Conservation (phyloP, 2,113 vertebrate genomes). For the Bostrychus sinensis region DNA sequence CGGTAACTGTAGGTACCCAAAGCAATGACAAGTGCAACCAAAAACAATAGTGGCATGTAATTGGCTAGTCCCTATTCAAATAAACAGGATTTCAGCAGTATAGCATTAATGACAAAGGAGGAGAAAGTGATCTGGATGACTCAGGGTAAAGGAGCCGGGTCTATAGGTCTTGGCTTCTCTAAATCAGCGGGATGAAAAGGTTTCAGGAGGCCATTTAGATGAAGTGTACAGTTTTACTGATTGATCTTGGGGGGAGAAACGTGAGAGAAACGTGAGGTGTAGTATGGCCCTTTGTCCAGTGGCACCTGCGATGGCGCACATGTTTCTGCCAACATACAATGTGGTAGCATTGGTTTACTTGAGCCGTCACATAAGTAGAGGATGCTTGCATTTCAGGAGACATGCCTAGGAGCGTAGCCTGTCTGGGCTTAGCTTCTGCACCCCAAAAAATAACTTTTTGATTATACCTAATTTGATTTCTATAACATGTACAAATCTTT, state of each 20-base stretch:
- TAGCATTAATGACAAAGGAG: constrained; percentile 12
- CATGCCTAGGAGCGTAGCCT: constrained; percentile 30
- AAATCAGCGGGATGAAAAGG: constrained; percentile 20
- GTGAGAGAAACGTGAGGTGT: constrained; percentile 67
- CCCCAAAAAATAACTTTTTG: too few species aligned
- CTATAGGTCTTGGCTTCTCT: constrained; percentile 16
- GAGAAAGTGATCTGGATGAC: constrained; percentile 1
- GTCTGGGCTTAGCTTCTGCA: neutral
- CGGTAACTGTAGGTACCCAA: neutral
- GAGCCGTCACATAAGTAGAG: constrained; percentile 24
- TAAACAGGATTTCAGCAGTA: neutral
- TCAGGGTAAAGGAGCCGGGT: constrained; percentile 8
- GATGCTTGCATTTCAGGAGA: constrained; percentile 50
- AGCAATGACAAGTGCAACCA: neutral
- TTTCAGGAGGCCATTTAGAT: constrained; percentile 15
- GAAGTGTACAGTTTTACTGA: constrained; percentile 22
- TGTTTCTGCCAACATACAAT: constrained; percentile 55
- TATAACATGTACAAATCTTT: too few species aligned
- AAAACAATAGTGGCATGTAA: neutral
- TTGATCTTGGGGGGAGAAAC: constrained; percentile 33
- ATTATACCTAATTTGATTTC: too few species aligned
- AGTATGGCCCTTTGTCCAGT: constrained; percentile 57
- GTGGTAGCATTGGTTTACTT: constrained; percentile 68
- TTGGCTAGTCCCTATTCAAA: neutral
- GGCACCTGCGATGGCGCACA: constrained; percentile 44